These are phyloP conservation scores for Hemitrygon akajei DNA, from an alignment of 2,797 vertebrate species.

Conservation along the genomic window DNA sequence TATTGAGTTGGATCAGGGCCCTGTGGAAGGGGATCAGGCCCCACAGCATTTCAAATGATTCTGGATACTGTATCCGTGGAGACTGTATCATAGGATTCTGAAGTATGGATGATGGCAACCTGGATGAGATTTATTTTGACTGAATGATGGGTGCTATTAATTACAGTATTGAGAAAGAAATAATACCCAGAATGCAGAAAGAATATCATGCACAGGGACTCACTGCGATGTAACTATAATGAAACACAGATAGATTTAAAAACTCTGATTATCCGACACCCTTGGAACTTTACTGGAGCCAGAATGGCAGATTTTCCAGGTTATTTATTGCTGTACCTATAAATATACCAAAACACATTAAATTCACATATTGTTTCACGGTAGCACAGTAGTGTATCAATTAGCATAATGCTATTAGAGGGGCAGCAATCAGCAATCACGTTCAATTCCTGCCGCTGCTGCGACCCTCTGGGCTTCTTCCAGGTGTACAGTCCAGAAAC, in stretches of 20 bases:
- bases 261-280: too few relatives aligned
- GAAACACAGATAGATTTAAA: not conserved
- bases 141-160: not conserved
- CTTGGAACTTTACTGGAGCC: too few relatives aligned
- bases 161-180: not conserved
- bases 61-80: not conserved
- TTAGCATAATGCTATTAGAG: too few relatives aligned
- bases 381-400: too few relatives aligned
- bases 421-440: too few relatives aligned
- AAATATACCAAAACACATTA: too few relatives aligned
- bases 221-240: not conserved
- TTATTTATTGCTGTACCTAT: too few relatives aligned
- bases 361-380: too few relatives aligned
- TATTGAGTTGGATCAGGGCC: not conserved
- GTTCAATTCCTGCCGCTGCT: too few relatives aligned
- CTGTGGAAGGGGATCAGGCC: not conserved
- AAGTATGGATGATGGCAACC: not conserved
- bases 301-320: too few relatives aligned
- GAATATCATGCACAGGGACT: not conserved
- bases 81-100: not conserved
- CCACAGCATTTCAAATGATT: not conserved
- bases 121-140: not conserved
- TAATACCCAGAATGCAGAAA: not conserved
- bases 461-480: too few relatives aligned
- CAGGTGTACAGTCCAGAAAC: too few relatives aligned